Conservation (phyloP, 2,888 invertebrate genomes). For the Stenodera caucasica region DNA sequence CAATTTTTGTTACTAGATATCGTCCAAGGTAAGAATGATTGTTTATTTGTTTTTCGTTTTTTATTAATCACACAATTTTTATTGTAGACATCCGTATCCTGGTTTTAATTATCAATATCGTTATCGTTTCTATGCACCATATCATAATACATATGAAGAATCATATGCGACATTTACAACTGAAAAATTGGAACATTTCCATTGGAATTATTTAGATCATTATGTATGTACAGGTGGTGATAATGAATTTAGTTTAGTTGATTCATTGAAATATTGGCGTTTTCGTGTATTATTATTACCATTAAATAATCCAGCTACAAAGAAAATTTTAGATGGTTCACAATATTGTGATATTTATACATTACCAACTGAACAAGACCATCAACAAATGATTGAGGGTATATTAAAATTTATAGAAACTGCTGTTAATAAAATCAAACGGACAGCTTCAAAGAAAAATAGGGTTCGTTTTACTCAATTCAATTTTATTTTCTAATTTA, state of each 20-base stretch:
- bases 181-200: conserved; percentile 92
- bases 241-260: conserved; percentile 83
- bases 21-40: conserved; percentile 73
- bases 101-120: conserved; percentile 90
- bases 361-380: conserved; percentile 62
- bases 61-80: conserved; percentile 17
- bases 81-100: conserved; percentile 86
- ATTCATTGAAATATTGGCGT: conserved; percentile 69
- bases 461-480: conserved; percentile 65
- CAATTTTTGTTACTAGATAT: conserved; percentile 93
- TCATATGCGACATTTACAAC: conserved; percentile 94
- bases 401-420: conserved; percentile 83
- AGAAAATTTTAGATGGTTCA: conserved; percentile 74
- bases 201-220: conserved; percentile 97
- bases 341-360: conserved; percentile 83
- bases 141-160: conserved; percentile 90
- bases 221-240: conserved; percentile 95
- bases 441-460: conserved; percentile 66
- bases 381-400: conserved; percentile 69
- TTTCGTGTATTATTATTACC: conserved; percentile 89
- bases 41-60: conserved; percentile 2
- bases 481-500: conserved; percentile 23
- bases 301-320: conserved; percentile 75
- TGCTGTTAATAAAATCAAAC: conserved; percentile 86
- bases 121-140: conserved; percentile 90